phyloP scores from a whole-genome alignment of 2,113 vertebrate genomes.

The Ptyas mucosa region DNA sequence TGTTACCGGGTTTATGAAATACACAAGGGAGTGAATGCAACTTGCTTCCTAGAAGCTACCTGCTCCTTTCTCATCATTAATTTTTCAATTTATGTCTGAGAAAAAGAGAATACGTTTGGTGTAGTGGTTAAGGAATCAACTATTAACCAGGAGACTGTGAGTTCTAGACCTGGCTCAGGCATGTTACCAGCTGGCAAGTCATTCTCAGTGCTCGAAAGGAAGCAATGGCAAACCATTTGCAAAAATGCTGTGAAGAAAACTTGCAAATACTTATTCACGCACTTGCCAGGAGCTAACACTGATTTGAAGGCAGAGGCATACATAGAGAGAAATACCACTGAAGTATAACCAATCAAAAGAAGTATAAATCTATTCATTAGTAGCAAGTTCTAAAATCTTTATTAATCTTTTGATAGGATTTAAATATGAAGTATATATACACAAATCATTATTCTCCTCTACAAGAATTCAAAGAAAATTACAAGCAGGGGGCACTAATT shows the following conservation, averaged over 20 bases:
- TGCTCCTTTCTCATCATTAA: neutral
- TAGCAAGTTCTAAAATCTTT: neutral
- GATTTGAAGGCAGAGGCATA: neutral
- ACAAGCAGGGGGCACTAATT: neutral
- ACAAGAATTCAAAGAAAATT: neutral
- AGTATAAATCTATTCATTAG: neutral
- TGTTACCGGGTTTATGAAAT: neutral
- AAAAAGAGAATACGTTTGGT: neutral
- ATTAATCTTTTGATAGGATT: neutral
- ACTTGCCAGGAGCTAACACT: neutral
- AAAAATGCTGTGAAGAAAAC: neutral
- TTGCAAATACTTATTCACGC: neutral
- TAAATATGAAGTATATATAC: neutral
- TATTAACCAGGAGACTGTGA: neutral
- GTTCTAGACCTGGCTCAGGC: neutral
- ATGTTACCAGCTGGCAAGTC: neutral
- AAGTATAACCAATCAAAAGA: neutral
- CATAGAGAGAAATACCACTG: neutral
- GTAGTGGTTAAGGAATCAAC: neutral
- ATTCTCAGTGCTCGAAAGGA: neutral
- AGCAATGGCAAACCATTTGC: neutral
- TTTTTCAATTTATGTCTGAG: neutral
- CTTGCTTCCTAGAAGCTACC: neutral
- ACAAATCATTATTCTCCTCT: neutral
- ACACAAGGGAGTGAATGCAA: neutral